Evolutionary conservation across 1,140 invertebrate species (phyloP).

Genomic region (Anoplolepis gracilipes): DNA sequence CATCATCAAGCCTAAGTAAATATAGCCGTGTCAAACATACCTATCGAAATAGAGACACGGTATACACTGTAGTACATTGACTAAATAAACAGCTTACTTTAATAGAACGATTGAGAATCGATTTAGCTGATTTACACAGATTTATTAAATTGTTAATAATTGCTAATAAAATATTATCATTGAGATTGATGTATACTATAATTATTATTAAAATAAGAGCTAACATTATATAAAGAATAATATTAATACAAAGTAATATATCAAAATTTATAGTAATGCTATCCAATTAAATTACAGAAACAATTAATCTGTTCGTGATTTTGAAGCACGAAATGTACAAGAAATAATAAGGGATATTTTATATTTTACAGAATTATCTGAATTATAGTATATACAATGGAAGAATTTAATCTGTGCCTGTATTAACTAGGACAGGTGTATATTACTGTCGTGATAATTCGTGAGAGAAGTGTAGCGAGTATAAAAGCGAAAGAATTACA

Average conservation of each 20-base stretch:
- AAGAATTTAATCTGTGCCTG: background rate
- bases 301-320: background rate
- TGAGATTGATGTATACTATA: background rate
- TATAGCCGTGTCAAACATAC: background rate
- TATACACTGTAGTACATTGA: background rate
- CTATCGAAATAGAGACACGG: conserved; percentile 8
- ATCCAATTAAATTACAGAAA: background rate
- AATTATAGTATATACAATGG: background rate
- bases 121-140: background rate
- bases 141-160: background rate
- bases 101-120: background rate
- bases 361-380: background rate
- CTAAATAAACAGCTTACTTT: conserved; percentile 34
- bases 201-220: background rate
- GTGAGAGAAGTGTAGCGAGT: background rate
- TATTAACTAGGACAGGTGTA: background rate
- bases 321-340: background rate
- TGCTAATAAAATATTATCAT: background rate
- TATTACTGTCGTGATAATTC: background rate
- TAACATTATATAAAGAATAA: too few species aligned
- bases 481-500: background rate
- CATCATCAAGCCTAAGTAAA: conserved; percentile 49
- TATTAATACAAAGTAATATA: background rate
- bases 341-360: background rate
- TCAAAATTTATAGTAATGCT: background rate